phyloP scores from a whole-genome alignment of 2,797 vertebrate species.

The Meda fulgida region DNA sequence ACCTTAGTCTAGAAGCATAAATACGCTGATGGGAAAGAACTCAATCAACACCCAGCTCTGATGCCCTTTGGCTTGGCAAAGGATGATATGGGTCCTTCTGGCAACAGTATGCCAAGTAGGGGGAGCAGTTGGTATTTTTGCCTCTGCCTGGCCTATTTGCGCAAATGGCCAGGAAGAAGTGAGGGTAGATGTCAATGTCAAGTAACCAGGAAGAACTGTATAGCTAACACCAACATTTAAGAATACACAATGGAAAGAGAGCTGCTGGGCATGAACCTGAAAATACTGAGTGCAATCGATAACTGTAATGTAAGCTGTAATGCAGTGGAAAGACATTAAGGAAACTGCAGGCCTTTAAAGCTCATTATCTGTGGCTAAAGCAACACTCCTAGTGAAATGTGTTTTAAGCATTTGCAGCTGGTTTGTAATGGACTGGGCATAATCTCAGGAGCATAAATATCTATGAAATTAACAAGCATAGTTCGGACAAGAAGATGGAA shows the following conservation, averaged over 20 bases:
- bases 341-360: conserved; percentile 35
- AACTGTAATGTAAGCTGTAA: conserved; percentile 30
- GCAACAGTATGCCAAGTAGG: conserved; percentile 58
- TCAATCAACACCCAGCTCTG: conserved; percentile 45
- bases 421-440: conserved; percentile 24
- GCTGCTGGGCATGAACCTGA: conserved; percentile 28
- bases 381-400: conserved; percentile 36
- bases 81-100: conserved; percentile 59
- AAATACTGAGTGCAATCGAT: conserved; percentile 46
- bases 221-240: conserved; percentile 17
- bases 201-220: conserved; percentile 35
- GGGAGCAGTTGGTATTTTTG: conserved; percentile 49
- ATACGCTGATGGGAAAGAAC: conserved; percentile 36
- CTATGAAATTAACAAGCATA: conserved; percentile 35
- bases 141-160: conserved; percentile 72
- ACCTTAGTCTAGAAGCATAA: not conserved
- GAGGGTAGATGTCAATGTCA: conserved; percentile 60
- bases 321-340: conserved; percentile 48
- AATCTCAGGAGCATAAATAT: conserved; percentile 20
- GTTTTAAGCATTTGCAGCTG: conserved; percentile 29
- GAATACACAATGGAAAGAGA: conserved; percentile 27
- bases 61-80: conserved; percentile 12
- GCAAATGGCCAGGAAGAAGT: conserved; percentile 56
- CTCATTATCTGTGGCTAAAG: conserved; percentile 45
- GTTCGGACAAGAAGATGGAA: conserved; percentile 30